Conservation (phyloP, 2,113 vertebrate genomes). For the Sorex araneus region DNA sequence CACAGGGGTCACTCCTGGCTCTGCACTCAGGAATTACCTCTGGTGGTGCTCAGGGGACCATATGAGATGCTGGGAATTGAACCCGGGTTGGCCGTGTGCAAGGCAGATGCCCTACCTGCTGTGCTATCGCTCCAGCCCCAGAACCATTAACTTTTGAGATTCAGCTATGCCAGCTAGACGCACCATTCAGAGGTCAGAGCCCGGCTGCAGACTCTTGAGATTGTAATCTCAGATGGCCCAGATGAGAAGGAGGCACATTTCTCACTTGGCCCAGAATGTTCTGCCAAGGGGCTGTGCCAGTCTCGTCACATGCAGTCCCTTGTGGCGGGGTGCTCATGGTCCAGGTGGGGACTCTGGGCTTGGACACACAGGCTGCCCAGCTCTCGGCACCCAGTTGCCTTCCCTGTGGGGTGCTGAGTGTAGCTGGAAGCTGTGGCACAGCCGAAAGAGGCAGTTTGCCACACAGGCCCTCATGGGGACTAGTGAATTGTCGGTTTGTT, state of each 20-base stretch:
- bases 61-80: too few species aligned
- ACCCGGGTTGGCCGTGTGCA: too few species aligned
- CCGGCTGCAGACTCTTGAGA: not conserved
- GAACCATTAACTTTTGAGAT: slow-evolving; percentile 19
- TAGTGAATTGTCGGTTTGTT: slow-evolving; percentile 1
- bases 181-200: not conserved
- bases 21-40: too few species aligned
- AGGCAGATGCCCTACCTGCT: too few species aligned
- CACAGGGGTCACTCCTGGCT: too few species aligned
- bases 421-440: not conserved
- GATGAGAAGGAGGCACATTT: not conserved
- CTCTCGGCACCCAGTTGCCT: not conserved
- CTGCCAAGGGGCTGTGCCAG: too few species aligned
- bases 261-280: not conserved
- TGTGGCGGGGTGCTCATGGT: not conserved
- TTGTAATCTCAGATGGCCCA: not conserved
- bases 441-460: not conserved
- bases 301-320: too few species aligned
- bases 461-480: not conserved
- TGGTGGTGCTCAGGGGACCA: too few species aligned
- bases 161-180: not conserved
- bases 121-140: too few species aligned
- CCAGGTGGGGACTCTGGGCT: not conserved
- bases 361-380: not conserved
- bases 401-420: not conserved